phyloP scores from a whole-genome alignment of 2,113 vertebrate genomes.

The Pteropus alecto region DNA sequence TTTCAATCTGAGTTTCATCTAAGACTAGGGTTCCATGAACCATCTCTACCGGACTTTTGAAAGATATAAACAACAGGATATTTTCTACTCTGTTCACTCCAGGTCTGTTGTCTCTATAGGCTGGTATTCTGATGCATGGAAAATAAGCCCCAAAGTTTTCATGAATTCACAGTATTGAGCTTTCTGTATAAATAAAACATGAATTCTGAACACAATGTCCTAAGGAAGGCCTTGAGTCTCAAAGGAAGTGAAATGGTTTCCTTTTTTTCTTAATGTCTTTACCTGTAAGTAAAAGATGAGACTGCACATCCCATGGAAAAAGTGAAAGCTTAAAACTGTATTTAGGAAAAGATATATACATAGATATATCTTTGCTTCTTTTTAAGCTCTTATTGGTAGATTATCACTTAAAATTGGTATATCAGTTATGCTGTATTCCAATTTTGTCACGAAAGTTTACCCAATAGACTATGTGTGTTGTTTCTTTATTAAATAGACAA shows the following conservation, averaged over 20 bases:
- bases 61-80: neutral
- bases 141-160: neutral
- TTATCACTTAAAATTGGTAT: neutral
- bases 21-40: neutral
- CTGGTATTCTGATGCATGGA: neutral
- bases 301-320: neutral
- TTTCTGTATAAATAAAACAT: constrained; percentile 27
- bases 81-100: neutral
- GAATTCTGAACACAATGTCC: neutral
- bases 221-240: neutral
- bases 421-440: neutral
- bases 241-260: constrained; percentile 19
- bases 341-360: neutral
- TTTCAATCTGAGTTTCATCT: neutral
- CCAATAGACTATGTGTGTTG: neutral
- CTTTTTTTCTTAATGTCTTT: constrained; percentile 52
- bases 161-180: neutral
- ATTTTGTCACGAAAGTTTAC: neutral
- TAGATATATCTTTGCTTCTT: neutral
- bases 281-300: constrained; percentile 10
- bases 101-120: neutral
- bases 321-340: neutral
- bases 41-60: neutral
- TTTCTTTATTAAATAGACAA: neutral
- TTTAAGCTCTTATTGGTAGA: neutral